A percentile compares a stretch with the other conserved stretches of the same genome.
phyloP scores from a whole-genome alignment of 2,113 vertebrate species.

The Cygnus buccinator region DNA sequence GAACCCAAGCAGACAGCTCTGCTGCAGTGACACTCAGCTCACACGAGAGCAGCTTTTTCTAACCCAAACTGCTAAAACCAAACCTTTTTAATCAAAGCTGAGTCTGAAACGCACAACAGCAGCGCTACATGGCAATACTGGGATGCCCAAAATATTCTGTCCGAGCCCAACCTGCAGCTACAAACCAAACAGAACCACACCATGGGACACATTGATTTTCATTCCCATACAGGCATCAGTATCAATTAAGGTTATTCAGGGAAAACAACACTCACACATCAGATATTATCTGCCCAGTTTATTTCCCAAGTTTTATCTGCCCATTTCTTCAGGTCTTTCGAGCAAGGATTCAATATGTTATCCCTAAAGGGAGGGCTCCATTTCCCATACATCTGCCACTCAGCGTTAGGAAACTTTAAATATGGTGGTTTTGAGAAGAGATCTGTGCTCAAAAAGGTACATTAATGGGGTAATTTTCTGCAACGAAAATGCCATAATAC shows the following conservation, averaged over 20 bases:
- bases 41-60: not conserved
- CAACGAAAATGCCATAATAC: constrained; percentile 16
- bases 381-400: not conserved
- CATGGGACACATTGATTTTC: not conserved
- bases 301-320: not conserved
- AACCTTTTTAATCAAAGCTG: not conserved
- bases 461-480: constrained; percentile 51
- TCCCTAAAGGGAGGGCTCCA: not conserved
- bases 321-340: not conserved
- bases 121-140: not conserved
- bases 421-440: constrained; percentile 38
- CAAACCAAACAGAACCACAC: not conserved
- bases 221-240: not conserved
- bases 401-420: constrained; percentile 30
- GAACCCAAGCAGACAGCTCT: not conserved
- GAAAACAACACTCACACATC: not conserved
- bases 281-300: not conserved
- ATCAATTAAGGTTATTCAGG: not conserved
- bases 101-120: not conserved
- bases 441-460: constrained; percentile 39
- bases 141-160: not conserved
- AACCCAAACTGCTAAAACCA: not conserved
- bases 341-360: not conserved
- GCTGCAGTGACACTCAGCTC: not conserved
- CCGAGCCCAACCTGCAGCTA: not conserved